Evolutionary conservation across 2,888 invertebrate species (phyloP).

Genomic region (Theodoxus fluviatilis): DNA sequence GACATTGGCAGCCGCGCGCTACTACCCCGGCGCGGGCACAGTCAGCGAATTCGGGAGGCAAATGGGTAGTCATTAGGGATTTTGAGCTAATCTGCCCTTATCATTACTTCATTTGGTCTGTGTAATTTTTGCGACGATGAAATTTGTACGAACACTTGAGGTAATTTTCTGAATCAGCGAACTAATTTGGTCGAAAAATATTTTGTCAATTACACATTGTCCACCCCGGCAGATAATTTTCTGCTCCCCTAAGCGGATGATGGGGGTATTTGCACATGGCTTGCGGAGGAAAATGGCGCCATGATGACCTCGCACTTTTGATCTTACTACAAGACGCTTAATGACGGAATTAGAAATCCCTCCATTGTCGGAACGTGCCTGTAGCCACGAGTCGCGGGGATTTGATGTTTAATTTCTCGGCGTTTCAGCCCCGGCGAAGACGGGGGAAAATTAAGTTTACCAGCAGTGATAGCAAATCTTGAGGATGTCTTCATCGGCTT

Average conservation of each 20-base stretch:
- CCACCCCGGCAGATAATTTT: slow-evolving; percentile 37
- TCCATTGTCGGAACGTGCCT: slow-evolving; percentile 21
- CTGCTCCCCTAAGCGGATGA: slow-evolving; percentile 32
- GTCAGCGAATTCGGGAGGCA: no score
- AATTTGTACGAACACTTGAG: slow-evolving; percentile 40
- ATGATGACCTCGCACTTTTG: slow-evolving; percentile 28
- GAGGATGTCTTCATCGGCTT: no score
- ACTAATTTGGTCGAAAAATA: slow-evolving; percentile 43
- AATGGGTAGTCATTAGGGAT: slow-evolving; percentile 38
- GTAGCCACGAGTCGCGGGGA: slow-evolving; percentile 19
- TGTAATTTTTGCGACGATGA: slow-evolving; percentile 39
- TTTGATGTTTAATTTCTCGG: slow-evolving; percentile 27
- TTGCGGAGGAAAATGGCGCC: slow-evolving; percentile 33
- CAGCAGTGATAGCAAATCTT: slow-evolving; percentile 28
- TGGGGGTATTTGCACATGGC: slow-evolving; percentile 37
- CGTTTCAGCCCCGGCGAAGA: slow-evolving; percentile 21
- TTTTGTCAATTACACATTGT: slow-evolving; percentile 45
- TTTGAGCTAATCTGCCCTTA: slow-evolving; percentile 36
- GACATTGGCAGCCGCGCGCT: no score
- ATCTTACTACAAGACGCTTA: slow-evolving; percentile 26
- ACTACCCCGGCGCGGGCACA: no score
- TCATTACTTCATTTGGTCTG: slow-evolving; percentile 38
- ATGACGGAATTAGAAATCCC: slow-evolving; percentile 24
- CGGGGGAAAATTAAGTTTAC: slow-evolving; percentile 29
- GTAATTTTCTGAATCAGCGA: slow-evolving; percentile 40